These are phyloP conservation scores for Acridotheres tristis DNA, from an alignment of 2,797 vertebrate species.

Conservation along the genomic window DNA sequence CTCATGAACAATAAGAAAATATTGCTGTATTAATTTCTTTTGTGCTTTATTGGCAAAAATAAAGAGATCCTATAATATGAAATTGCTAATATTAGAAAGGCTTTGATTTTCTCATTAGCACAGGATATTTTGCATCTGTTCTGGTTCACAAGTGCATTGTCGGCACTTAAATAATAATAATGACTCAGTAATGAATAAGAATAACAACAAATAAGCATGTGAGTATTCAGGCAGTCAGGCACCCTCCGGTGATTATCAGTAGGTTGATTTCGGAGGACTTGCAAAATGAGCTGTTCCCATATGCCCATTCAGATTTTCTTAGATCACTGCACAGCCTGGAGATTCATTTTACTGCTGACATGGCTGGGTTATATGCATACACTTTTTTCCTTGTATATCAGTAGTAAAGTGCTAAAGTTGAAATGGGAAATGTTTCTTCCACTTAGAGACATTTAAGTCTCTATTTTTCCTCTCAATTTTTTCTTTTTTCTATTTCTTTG, in stretches of 20 bases:
- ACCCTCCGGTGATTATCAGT: conserved; percentile 59
- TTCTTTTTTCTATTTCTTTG: not conserved
- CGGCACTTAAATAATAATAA: conserved; percentile 70
- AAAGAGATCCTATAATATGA: conserved; percentile 66
- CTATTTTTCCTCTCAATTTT: not conserved
- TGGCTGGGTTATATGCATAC: conserved; percentile 3
- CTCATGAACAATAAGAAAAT: conserved; percentile 55
- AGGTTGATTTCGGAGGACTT: conserved; percentile 56
- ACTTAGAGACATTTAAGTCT: not conserved
- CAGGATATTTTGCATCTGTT: conserved; percentile 72
- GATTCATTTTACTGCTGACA: conserved; percentile 24
- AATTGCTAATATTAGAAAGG: conserved; percentile 65
- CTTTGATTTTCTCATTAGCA: conserved; percentile 73
- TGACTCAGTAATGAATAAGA: conserved; percentile 69
- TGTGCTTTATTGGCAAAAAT: conserved; percentile 64
- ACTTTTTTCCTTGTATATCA: conserved; percentile 15
- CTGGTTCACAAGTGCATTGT: conserved; percentile 66
- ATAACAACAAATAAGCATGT: conserved; percentile 61
- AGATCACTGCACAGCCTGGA: conserved; percentile 6
- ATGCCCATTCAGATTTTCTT: conserved; percentile 56
- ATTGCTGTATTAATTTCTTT: conserved; percentile 68
- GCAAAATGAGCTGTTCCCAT: conserved; percentile 56
- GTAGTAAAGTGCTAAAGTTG: conserved; percentile 15
- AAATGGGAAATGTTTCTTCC: conserved; percentile 9
- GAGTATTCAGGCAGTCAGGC: conserved; percentile 53